Evolutionary conservation across 2,797 vertebrate genomes (phyloP), one percentile per base, ranked within the genome.

Genomic region (Tenualosa ilisha): DNA sequence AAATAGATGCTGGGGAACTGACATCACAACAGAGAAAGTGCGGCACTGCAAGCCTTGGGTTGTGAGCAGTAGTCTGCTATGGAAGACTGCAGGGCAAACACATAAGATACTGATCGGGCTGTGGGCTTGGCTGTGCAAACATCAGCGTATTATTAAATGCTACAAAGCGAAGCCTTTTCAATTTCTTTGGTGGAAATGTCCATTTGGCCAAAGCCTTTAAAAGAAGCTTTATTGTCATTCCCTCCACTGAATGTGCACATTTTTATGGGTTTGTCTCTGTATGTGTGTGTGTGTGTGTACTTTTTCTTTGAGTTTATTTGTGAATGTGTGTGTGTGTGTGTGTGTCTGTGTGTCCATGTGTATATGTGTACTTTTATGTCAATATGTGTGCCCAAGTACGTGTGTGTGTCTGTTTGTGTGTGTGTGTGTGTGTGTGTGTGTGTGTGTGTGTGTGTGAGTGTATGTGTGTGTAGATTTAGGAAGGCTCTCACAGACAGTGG

Each of bases 131-230:
- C 37, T 43, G 65, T 15, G 15, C 6, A 79, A 79, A 46, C 72
- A 40, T 46, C 17, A 46, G 8, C 6, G 17, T 79, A 22, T 79
- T 43, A 17, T 79, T 46, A 43, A 31, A 68, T 68, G 63, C 26
- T 68, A 68, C 59, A 63, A 63, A 4, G 59, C 59, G 9, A 63
- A 63, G 22, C 59, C 37, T 72, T 40, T 17, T 6, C 37, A 37
- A 13, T 37, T 3, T 26, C 15, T 24, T 68, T 40, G 11, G 8
- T 40, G 0, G 31, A 37, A 31, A 79, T 46, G 40, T 46, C 20
- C 17, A 79, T 79, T 43, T 46, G 15, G 72, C 40, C 72, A 79
- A 79, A 79, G 72, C 37, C 72, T 79, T 79, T 43, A 40, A 79
- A 79, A 22, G 72, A 79, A 46, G 72, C 4, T n/a, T 79, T 40